These are phyloP conservation scores for Merodon equestris DNA, from an alignment of 2,888 invertebrate species.

Conservation along the genomic window DNA sequence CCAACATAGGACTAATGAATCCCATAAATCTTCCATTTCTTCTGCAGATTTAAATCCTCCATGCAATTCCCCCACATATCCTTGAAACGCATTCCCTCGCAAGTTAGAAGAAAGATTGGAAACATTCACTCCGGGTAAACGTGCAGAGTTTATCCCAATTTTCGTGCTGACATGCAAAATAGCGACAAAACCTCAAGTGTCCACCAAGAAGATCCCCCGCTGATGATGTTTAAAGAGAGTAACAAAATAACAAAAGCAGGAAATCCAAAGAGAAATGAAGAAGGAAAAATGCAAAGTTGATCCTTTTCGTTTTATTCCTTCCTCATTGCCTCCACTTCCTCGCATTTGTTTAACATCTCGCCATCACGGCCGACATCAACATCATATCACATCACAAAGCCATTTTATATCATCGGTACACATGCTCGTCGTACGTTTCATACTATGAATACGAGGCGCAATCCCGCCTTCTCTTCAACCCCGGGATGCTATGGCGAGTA, in stretches of 20 bases:
- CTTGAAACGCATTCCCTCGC: neutral
- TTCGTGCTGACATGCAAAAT: conserved; percentile 7
- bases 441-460: too few relatives aligned
- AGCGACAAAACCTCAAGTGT: conserved; percentile 14
- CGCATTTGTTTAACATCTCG: conserved; percentile 21
- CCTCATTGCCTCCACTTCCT: neutral
- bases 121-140: neutral
- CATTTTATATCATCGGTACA: conserved; percentile 13
- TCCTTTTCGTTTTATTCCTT: conserved; percentile 15
- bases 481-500: neutral
- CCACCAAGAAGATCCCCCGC: conserved; percentile 19
- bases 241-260: too few relatives aligned
- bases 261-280: too few relatives aligned
- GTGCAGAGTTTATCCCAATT: conserved; percentile 7
- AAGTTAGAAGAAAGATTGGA: too few relatives aligned
- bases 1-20: too few relatives aligned
- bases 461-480: neutral
- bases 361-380: conserved; percentile 33
- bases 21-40: too few relatives aligned
- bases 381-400: conserved; percentile 47
- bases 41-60: too few relatives aligned
- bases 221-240: conserved; percentile 14
- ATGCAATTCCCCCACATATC: neutral
- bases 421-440: too few relatives aligned
- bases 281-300: conserved; percentile 17